phyloP scores from a whole-genome alignment of 2,113 vertebrate genomes.

The Cacatua alba region DNA sequence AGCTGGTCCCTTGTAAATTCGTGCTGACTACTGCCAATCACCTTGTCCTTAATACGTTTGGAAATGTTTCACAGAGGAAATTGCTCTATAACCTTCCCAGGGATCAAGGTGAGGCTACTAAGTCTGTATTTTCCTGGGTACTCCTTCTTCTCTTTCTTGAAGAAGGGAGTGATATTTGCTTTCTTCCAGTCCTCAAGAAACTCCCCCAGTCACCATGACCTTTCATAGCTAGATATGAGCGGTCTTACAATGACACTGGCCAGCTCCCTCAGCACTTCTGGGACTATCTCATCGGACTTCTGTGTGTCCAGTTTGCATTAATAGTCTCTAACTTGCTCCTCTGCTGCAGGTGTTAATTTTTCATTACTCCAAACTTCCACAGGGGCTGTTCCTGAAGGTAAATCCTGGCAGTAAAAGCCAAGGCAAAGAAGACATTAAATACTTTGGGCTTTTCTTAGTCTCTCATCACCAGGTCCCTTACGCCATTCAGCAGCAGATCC shows the following conservation, averaged over 20 bases:
- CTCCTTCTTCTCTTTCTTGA: neutral
- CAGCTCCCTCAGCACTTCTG: neutral
- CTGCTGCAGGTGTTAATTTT: neutral
- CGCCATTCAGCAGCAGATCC: neutral
- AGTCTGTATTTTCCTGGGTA: neutral
- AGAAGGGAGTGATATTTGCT: neutral
- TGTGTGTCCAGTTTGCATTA: neutral
- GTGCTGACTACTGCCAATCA: neutral
- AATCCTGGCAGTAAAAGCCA: neutral
- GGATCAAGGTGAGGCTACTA: neutral
- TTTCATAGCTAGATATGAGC: neutral
- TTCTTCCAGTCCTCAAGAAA: neutral
- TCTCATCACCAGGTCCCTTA: neutral
- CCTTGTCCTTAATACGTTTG: neutral
- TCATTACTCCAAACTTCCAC: neutral
- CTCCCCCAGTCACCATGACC: neutral
- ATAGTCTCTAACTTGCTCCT: neutral
- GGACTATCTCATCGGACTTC: neutral
- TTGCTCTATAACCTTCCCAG: neutral
- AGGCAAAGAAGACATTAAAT: neutral
- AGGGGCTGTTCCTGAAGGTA: neutral
- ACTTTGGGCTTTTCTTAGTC: neutral
- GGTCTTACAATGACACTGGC: neutral
- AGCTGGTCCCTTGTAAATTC: neutral
- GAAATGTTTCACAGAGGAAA: neutral